Evolutionary conservation across 2,113 vertebrate species (phyloP), one percentile per base, ranked within the genome.

Genomic region (Phyllostomus discolor): DNA sequence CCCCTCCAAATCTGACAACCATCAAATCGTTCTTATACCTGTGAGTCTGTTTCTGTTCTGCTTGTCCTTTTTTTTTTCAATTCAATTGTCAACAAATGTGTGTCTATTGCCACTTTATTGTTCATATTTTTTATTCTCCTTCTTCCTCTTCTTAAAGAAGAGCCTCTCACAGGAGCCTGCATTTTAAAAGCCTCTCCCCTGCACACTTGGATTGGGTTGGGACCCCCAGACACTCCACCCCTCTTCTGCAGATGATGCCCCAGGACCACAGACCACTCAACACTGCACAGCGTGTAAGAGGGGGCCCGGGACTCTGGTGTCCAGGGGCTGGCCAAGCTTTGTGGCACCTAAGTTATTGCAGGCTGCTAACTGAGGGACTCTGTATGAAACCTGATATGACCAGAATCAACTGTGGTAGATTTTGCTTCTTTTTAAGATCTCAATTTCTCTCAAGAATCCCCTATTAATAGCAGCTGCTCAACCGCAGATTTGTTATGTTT

Each of bases 381-480:
- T 83, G 48, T 48, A 81, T 76, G 88, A 84, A 62, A 88, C 50
- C 31, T 11, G 6, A 22, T 52, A 24, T 10, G 69, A 82, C 52
- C 52, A 80, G 67, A 70, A 52, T 20, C 62, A 76, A 33, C 90
- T 79, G 38, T 54, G 70, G 81, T 11, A 19, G 31, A 76, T 33
- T 72, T 59, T 62, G 46, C 90, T 94, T 70, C 26, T 0, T 79
- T 48, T 57, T 81, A 79, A 87, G 48, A 70, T 54, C 67, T 86
- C 82, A 41, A 2, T 81, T 82, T 90, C 85, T 93, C 86, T 79
- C 82, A 73, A 72, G 69, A 38, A 33, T 80, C 83, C 62, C 24
- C 91, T 96, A 70, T 96, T 92, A 95, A 94, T 52, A 96, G 92
- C 70, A 86, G 76, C 72, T 66, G 79, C 90, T 50, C 82, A 24